Conservation (phyloP, 2,888 invertebrate genomes). For the Aproaerema taeniolella region DNA sequence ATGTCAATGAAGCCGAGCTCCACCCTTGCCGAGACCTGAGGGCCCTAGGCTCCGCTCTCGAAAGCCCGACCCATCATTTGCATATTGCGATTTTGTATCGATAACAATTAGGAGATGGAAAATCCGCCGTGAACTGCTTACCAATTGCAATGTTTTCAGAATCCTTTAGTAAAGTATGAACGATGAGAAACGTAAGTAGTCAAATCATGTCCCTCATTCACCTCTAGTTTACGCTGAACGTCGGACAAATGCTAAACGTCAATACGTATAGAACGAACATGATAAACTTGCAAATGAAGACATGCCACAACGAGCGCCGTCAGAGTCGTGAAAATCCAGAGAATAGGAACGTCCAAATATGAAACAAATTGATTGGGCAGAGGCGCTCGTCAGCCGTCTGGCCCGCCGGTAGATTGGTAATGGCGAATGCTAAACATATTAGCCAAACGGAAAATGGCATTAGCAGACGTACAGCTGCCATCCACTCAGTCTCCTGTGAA, state of each 20-base stretch:
- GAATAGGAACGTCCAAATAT: constrained; percentile 70
- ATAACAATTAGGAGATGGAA: constrained; percentile 56
- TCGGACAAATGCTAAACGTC: not conserved
- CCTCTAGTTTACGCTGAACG: not conserved
- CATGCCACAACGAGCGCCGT: constrained; percentile 51
- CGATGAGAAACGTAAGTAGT: too few relatives aligned
- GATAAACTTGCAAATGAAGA: constrained; percentile 63
- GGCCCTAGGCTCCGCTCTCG: constrained; percentile 34
- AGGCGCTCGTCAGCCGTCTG: constrained; percentile 52
- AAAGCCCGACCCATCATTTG: constrained; percentile 56
- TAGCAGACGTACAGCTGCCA: constrained; percentile 52
- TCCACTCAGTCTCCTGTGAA: constrained; percentile 50
- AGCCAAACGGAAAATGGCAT: constrained; percentile 74
- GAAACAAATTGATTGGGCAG: constrained; percentile 73
- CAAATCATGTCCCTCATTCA: too few relatives aligned
- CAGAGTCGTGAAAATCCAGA: constrained; percentile 51
- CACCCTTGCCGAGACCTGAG: constrained; percentile 40
- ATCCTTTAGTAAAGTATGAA: too few relatives aligned
- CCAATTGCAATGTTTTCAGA: too few relatives aligned
- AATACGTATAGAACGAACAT: constrained; percentile 41
- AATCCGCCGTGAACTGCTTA: constrained; percentile 35
- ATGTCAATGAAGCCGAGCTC: constrained; percentile 57
- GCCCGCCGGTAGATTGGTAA: constrained; percentile 70
- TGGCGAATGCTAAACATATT: constrained; percentile 76
- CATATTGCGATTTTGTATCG: constrained; percentile 69